Evolutionary conservation across 1,140 invertebrate genomes (phyloP), one percentile per base, ranked within the genome.

Genomic region (Battus philenor): DNA sequence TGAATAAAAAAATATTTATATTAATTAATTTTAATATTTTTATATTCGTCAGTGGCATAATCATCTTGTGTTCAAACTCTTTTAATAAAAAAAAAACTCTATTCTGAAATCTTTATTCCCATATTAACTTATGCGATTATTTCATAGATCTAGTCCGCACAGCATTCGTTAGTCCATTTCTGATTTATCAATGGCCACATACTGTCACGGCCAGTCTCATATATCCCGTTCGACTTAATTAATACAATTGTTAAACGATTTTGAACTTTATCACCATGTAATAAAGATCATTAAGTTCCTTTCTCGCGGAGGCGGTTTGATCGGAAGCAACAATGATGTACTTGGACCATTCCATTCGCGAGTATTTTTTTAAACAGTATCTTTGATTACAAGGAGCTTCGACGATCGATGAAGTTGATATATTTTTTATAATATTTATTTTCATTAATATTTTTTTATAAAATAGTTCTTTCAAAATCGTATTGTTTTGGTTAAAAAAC

Each of bases 311-410:
- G 15, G 46, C 41, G 38, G 41, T 61, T 59, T 62, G 64, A 73
- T 73, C 68, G 64, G 63, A 60, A 65, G 59, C 71, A 59, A 64
- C 64, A 70, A 68, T 73, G 65, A 76, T 67, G 68, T 68, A 67
- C 59, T 64, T 66, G 59, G 60, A 61, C 72, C 72, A 75, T 70
- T 69, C 53, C 66, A 66, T 70, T 60, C 68, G 72, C 64, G 57
- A 60, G 49, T 50, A 54, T 63, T 74, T 78, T 79, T 77, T 74
- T 73, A 63, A 67, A 67, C 68, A 67, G 60, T 57, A 67, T 66
- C 68, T 64, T 62, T 38, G 31, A 43, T 38, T 10, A 22, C 58
- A 29, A n/a, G 31, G 48, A 68, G 41, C 4, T 54, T 8, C 3
- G 47, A 56, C 7, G 1, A 22, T 54, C 20, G 62, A 66, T 59